These are phyloP conservation scores for Strix aluco DNA, from an alignment of 2,113 vertebrate genomes.

Conservation along the genomic window DNA sequence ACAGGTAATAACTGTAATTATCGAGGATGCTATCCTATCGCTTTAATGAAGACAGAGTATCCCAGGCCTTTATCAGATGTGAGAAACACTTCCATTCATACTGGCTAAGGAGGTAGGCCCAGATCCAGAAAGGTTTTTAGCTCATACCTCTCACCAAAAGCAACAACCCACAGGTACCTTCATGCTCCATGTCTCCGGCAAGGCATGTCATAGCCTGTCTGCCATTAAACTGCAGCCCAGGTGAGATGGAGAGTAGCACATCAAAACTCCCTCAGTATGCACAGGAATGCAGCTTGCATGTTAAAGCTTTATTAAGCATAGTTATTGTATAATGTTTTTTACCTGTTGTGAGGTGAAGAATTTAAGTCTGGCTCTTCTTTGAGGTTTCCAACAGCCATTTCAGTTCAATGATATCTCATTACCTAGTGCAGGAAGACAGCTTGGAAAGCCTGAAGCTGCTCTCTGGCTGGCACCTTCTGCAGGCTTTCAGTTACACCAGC, in stretches of 20 bases:
- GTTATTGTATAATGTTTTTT: neutral
- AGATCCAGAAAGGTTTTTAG: neutral
- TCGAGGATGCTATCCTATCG: neutral
- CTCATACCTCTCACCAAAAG: neutral
- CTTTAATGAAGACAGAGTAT: neutral
- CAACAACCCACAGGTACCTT: neutral
- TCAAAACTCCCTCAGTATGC: neutral
- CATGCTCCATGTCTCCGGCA: accelerated
- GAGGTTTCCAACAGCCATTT: neutral
- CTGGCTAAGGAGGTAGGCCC: neutral
- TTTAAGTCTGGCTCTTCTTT: neutral
- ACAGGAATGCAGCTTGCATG: neutral
- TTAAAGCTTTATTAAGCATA: neutral
- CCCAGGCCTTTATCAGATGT: neutral
- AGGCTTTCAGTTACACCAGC: neutral
- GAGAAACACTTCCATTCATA: neutral
- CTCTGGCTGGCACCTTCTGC: neutral
- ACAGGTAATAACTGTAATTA: neutral
- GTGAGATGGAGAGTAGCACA: neutral
- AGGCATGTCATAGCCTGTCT: neutral
- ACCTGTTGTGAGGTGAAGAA: neutral
- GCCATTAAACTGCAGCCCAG: neutral
- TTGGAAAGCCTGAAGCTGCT: neutral
- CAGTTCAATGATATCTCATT: neutral
- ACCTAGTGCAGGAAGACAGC: neutral